Evolutionary conservation across 2,888 invertebrate genomes (phyloP), one percentile per base, ranked within the genome.

Genomic region (Conistra vaccinii): DNA sequence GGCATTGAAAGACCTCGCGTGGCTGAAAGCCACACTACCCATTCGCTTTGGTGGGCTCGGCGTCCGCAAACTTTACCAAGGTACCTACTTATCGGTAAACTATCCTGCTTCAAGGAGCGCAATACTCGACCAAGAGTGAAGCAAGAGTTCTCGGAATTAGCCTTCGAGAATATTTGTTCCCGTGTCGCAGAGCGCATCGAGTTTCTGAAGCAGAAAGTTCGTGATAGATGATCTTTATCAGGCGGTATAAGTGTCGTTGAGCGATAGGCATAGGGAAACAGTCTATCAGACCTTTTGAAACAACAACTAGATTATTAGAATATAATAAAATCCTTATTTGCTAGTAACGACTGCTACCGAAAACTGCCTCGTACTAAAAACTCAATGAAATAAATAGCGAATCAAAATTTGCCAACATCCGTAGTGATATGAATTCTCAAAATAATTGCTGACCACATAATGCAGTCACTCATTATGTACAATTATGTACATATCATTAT

Each of bases 401-500:
- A 69, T 76, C 60, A 45, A 70, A 61, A 69, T 61, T 68, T 45
- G 17, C 45, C 68, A 75, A 77, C 80, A 83, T 85, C 77, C 80
- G 77, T 70, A 73, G 45, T 61, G 42, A 73, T 68, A 75, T 80
- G 65, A 71, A 75, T 73, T 60, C 42, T 78, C 75, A 73, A 85
- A 82, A 87, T 80, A 79, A 86, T 80, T 80, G 62, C 62, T 74
- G 73, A 76, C 71, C 45, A 76, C 73, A 72, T 80, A 84, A 78
- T 73, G 63, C 76, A 62, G 53, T 65, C 65, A 32, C 73, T 83
- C 85, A 87, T 87, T 85, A 83, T 76, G 79, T 82, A 75, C 78
- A 87, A 84, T 87, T 87, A 86, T 74, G 76, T 86, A 79, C 77
- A 73, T 84, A 80, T 81, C 73, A 78, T 85, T 85, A 83, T 85